Conservation (phyloP, 2,888 invertebrate genomes). For the Agrochola lota region DNA sequence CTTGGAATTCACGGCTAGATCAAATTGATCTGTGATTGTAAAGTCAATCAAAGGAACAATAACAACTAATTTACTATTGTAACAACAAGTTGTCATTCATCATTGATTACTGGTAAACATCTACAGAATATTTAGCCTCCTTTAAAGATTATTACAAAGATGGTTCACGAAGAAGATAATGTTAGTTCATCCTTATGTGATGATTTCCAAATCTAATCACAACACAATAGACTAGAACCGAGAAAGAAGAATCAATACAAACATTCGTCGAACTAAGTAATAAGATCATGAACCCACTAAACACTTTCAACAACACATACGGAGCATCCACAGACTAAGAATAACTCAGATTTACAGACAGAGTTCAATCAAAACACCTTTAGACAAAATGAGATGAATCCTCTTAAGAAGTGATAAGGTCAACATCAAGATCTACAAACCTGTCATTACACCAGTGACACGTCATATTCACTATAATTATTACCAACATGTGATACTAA, state of each 20-base stretch:
- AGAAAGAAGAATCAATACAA: neutral
- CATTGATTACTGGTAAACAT: constrained; percentile 13
- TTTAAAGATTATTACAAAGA: neutral
- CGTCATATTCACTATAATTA: constrained; percentile 32
- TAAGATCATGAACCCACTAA: neutral
- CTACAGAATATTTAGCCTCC: neutral
- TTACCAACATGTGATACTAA: constrained; percentile 42
- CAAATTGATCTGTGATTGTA: constrained; percentile 39
- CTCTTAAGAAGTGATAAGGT: constrained; percentile 9
- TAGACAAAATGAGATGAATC: neutral
- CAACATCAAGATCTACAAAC: constrained; percentile 23
- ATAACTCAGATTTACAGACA: neutral
- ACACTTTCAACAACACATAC: neutral
- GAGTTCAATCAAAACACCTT: neutral
- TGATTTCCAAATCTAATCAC: neutral
- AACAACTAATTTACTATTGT: constrained; percentile 28
- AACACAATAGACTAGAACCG: neutral
- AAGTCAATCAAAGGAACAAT: constrained; percentile 26
- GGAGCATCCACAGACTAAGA: neutral
- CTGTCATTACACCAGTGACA: constrained; percentile 16
- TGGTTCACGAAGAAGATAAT: neutral
- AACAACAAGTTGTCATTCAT: constrained; percentile 41
- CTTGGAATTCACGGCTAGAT: constrained; percentile 35
- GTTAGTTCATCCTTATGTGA: neutral
- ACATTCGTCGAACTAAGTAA: neutral